A percentile compares a stretch with the other conserved stretches of the same genome.
Evolutionary conservation across 1,140 invertebrate genomes (phyloP).

Genomic region (Stegodyphus mimosarum): DNA sequence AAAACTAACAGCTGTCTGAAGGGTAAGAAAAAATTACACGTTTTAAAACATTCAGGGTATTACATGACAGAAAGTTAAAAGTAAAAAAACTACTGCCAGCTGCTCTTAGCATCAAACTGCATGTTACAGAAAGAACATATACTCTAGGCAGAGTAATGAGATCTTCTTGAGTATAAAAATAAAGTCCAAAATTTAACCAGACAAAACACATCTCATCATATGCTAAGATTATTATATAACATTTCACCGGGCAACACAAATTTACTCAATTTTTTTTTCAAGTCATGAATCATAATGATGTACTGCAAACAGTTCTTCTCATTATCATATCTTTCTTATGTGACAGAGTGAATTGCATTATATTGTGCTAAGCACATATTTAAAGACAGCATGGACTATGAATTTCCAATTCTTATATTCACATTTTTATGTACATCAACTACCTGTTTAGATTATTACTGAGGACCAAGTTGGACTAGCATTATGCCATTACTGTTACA

Average conservation of each 20-base stretch:
- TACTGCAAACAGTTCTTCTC: neutral
- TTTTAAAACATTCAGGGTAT: neutral
- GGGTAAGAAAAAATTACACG: neutral
- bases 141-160: conserved; percentile 48
- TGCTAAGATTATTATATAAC: conserved; percentile 45
- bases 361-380: conserved; percentile 43
- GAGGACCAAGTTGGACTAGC: conserved; percentile 49
- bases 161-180: conserved; percentile 59
- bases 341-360: neutral
- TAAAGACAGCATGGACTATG: neutral
- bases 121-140: conserved; percentile 52
- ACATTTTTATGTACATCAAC: neutral
- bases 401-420: neutral
- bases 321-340: neutral
- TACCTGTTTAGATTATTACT: neutral
- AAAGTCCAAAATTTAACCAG: conserved; percentile 57
- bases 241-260: conserved; percentile 58
- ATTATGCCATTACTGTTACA: conserved; percentile 54
- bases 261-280: neutral
- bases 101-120: conserved; percentile 21
- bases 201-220: conserved; percentile 31
- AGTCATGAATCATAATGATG: neutral
- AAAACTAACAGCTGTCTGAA: conserved; percentile 36
- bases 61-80: conserved; percentile 13
- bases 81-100: conserved; percentile 26